phyloP scores from a whole-genome alignment of 2,113 vertebrate genomes.

The Empidonax alnorum region DNA sequence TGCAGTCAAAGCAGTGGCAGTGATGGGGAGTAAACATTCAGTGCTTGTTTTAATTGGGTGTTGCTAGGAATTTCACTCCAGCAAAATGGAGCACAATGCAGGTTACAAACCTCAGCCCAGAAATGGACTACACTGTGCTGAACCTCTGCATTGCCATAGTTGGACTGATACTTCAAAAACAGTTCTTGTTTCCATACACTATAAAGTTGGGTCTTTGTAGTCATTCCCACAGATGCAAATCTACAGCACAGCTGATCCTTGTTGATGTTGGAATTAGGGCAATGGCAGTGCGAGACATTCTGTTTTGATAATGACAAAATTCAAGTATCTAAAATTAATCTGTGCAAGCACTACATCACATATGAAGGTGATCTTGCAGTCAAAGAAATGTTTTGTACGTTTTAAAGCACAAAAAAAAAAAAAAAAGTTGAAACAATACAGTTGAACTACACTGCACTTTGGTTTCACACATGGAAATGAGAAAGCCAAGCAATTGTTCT shows the following conservation, averaged over 20 bases:
- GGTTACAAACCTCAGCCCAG: background rate
- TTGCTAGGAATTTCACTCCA: slow-evolving; percentile 24
- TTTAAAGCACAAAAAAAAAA: background rate
- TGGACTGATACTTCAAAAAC: background rate
- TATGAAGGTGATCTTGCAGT: background rate
- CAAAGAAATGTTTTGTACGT: background rate
- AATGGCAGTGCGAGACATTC: background rate
- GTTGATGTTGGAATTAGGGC: background rate
- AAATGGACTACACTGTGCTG: background rate
- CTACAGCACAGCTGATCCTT: background rate
- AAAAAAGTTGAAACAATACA: background rate
- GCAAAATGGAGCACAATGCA: background rate
- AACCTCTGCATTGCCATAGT: background rate
- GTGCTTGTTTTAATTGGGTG: slow-evolving; percentile 34
- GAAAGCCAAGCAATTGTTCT: background rate
- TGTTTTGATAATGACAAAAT: background rate
- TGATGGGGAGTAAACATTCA: slow-evolving; percentile 40
- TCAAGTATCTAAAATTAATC: background rate
- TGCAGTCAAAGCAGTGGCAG: slow-evolving; percentile 50
- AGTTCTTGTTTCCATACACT: background rate
- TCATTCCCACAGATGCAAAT: background rate
- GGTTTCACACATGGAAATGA: background rate
- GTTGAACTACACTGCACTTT: background rate
- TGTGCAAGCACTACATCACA: background rate
- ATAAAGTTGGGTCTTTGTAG: background rate